These are phyloP conservation scores for Lithophane semibrunnea DNA, from an alignment of 2,888 invertebrate genomes.

Conservation along the genomic window DNA sequence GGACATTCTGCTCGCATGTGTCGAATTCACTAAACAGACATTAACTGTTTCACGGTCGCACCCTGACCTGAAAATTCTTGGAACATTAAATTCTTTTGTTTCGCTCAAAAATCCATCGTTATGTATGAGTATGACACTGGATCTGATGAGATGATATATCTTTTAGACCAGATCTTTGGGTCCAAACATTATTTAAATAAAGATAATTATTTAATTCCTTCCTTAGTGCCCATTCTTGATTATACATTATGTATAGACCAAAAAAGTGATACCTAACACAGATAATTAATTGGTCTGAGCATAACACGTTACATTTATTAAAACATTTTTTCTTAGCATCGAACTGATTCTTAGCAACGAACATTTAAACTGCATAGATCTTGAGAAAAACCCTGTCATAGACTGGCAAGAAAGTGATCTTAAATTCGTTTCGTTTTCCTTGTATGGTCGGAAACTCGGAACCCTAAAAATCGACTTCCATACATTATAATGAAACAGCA, in stretches of 20 bases:
- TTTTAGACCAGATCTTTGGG: neutral
- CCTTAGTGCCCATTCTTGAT: neutral
- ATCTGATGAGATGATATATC: neutral
- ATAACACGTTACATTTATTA: neutral
- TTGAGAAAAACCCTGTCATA: neutral
- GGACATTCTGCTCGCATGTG: slow-evolving; percentile 90
- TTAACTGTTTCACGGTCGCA: slow-evolving; percentile 90
- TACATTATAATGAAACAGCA: too few relatives aligned
- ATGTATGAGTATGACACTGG: neutral
- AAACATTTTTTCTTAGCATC: neutral
- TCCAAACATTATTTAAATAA: neutral
- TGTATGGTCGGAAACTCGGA: neutral
- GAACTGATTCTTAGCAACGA: neutral
- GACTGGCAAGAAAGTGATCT: neutral
- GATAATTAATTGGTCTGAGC: neutral
- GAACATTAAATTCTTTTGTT: slow-evolving; percentile 69
- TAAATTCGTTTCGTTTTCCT: neutral
- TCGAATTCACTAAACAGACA: slow-evolving; percentile 90
- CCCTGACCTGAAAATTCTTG: slow-evolving; percentile 87
- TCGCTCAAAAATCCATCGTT: slow-evolving; percentile 20
- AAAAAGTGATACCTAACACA: neutral
- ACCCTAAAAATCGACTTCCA: neutral
- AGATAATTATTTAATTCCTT: neutral
- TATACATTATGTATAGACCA: too few relatives aligned
- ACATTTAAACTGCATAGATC: neutral